Base-by-base conservation (phyloP, 2,113 vertebrate species). In the Pollachius pollachius region DNA sequence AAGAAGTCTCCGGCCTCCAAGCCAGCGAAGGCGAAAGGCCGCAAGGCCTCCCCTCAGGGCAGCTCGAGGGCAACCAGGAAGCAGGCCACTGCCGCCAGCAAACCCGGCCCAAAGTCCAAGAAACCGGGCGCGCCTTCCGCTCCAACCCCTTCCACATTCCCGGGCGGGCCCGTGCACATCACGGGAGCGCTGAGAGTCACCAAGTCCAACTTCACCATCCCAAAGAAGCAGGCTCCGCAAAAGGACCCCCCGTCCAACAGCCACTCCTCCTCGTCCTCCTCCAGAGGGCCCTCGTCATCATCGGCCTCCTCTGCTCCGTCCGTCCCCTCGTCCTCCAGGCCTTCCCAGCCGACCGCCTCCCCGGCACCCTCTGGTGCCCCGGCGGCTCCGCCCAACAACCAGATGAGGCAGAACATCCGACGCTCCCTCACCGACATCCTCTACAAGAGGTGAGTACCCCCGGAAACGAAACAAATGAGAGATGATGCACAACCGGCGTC, bases 391-490 rank as follows among this genome's bases (percentile, higher is more conserved):
- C 93, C 95, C 66, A 98, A 98, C 85, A 95, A 95, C 25, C 97
- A 99, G 88, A 99, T 99, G 79, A 94, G 97, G 34, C 94, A 97
- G 78, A 99, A 99, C 73, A 99, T 99, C 79, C 93, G 96, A 2
- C 94, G 97, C 27, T 99, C 97, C 0, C 87, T 99, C 61, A 99
- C 97, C 59, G 97, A 99, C 78, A 99, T 99, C 76, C 89, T 99
- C 11, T 98, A 93, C 87, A 99, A 98, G 88, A 98, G 97, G 97
- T 98, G 89, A 86, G 95, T 61, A 8, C 30, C 52, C 13, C 4
- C 21, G 17, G 8, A 19, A 11, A 62, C 60, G 9, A 13, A 15
- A 25, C 13, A 13, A 23, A 27, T 13, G 27, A 15, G 21, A 4
- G 60, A 23, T 23, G 15, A 19, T 15, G 13, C 59, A 19, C 58